Conservation (phyloP, 2,888 invertebrate species). For the Blastobasis adustella region DNA sequence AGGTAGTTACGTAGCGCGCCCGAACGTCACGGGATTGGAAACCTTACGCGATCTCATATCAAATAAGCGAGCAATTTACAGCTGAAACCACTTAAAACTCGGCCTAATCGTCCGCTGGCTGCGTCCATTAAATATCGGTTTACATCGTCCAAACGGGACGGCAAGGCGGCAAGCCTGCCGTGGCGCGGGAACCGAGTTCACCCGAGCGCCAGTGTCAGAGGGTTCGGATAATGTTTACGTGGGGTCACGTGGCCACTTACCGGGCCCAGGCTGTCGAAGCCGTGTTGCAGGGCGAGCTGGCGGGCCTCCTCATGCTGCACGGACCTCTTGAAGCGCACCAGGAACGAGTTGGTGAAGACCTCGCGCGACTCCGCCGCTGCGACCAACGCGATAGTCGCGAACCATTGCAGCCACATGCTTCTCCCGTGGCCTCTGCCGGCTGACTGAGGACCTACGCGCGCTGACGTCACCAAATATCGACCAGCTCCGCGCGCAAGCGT, state of each 20-base stretch:
- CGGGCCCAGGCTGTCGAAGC: slow-evolving; percentile 95
- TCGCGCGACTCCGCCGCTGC: slow-evolving; percentile 68
- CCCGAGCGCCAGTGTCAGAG: background rate
- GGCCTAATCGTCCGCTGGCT: no score
- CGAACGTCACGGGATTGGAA: no score
- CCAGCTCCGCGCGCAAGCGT: slow-evolving; percentile 56
- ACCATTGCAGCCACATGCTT: slow-evolving; percentile 68
- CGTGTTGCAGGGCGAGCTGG: slow-evolving; percentile 88
- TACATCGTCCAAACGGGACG: no score
- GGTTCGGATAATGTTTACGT: slow-evolving; percentile 46
- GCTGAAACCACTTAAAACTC: no score
- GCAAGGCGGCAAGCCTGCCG: no score
- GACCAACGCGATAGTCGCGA: slow-evolving; percentile 57
- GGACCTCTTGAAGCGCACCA: slow-evolving; percentile 90
- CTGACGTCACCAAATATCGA: slow-evolving; percentile 71
- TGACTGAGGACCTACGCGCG: slow-evolving; percentile 52
- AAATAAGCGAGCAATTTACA: no score
- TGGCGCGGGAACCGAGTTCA: no score
- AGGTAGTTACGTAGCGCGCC: no score
- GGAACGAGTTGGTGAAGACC: slow-evolving; percentile 96
- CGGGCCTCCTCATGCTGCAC: slow-evolving; percentile 86
- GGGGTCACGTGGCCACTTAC: slow-evolving; percentile 81
- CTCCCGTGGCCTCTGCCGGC: slow-evolving; percentile 53
- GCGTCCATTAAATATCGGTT: no score
- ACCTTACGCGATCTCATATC: no score